A percentile compares a stretch with the other conserved stretches of the same genome.
Conservation (phyloP, 2,797 vertebrate species). For the Lagocephalus sceleratus region DNA sequence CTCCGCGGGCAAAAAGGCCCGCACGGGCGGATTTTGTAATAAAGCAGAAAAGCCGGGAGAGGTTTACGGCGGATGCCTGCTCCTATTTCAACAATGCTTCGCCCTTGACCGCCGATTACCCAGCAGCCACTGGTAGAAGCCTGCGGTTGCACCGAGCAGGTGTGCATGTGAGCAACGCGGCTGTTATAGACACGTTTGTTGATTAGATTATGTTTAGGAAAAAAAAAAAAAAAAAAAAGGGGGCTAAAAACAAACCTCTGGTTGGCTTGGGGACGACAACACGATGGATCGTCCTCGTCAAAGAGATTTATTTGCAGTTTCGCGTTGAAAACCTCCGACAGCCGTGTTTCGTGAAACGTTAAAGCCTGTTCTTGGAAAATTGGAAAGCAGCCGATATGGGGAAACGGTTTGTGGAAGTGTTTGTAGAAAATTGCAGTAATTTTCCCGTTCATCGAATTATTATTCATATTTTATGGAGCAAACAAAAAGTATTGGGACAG, state of each 20-base stretch:
- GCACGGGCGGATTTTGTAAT: not conserved
- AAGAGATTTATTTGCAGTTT: not conserved
- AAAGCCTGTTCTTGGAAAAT: not conserved
- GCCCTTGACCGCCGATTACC: conserved; percentile 30
- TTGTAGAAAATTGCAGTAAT: too few relatives aligned
- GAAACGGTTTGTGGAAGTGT: too few relatives aligned
- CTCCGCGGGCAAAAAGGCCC: not conserved
- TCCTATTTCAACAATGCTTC: conserved; percentile 4
- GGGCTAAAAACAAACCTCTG: not conserved
- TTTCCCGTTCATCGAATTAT: too few relatives aligned
- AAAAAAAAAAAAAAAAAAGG: not conserved
- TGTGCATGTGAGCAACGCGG: conserved; percentile 10
- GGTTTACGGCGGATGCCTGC: not conserved
- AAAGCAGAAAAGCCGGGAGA: not conserved
- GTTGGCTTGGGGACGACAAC: not conserved
- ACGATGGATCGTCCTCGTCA: conserved; percentile 1
- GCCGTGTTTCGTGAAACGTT: not conserved
- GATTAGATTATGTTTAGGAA: not conserved
- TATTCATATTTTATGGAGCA: too few relatives aligned
- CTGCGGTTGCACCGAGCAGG: conserved; percentile 15
- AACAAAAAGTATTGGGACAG: too few relatives aligned
- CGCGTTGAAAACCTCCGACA: not conserved
- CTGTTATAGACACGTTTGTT: conserved; percentile 2
- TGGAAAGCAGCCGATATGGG: not conserved
- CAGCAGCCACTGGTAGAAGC: not conserved